Percentiles rank a stretch among this genome's conserved stretches.
Evolutionary conservation across 2,888 invertebrate genomes (phyloP).

Genomic region (Clunio marinus): DNA sequence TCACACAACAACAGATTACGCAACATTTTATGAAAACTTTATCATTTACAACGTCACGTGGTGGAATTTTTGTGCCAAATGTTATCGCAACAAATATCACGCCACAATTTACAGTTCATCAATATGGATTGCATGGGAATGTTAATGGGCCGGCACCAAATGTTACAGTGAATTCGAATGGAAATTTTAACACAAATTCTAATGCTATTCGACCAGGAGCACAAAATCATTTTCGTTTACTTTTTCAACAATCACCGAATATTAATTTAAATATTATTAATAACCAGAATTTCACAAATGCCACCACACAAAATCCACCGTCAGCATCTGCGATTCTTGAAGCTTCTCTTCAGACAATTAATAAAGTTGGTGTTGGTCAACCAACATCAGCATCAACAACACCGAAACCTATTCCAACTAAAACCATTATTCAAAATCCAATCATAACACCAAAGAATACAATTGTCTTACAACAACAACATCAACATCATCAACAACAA

Average conservation of each 20-base stretch:
- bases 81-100: slow-evolving; percentile 40
- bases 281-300: background rate
- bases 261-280: slow-evolving; percentile 40
- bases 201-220: slow-evolving; percentile 40
- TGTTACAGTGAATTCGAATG: slow-evolving; percentile 63
- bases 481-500: slow-evolving; percentile 6
- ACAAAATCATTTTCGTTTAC: slow-evolving; percentile 37
- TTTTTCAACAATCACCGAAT: slow-evolving; percentile 37
- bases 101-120: slow-evolving; percentile 42
- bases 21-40: slow-evolving; percentile 41
- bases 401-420: slow-evolving; percentile 21
- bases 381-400: too few relatives aligned
- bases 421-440: slow-evolving; percentile 33
- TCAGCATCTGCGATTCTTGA: slow-evolving; percentile 40
- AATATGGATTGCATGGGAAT: slow-evolving; percentile 40
- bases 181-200: slow-evolving; percentile 45
- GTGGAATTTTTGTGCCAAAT: slow-evolving; percentile 41
- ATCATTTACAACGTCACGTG: slow-evolving; percentile 39
- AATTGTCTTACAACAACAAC: slow-evolving; percentile 31
- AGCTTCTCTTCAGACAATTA: slow-evolving; percentile 40
- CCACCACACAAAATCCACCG: background rate
- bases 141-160: slow-evolving; percentile 60
- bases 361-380: slow-evolving; percentile 40
- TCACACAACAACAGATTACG: slow-evolving; percentile 40
- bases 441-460: slow-evolving; percentile 8